Evolutionary conservation across 1,140 invertebrate genomes (phyloP).

Genomic region (Aphidius gifuensis): DNA sequence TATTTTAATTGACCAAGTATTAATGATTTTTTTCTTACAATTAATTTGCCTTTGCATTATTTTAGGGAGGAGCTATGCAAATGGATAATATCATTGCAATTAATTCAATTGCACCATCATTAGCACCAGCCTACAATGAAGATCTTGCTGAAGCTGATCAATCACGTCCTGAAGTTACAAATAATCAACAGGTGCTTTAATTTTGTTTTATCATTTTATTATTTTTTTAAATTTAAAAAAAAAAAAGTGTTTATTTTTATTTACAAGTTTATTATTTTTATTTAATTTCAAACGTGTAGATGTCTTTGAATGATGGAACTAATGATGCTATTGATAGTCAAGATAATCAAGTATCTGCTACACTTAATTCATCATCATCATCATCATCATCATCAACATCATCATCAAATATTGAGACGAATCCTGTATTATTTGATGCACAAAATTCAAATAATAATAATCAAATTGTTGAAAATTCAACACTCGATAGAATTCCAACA

Average conservation of each 20-base stretch:
- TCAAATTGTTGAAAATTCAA: conserved; percentile 25
- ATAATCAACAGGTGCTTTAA: conserved; percentile 37
- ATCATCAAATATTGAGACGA: conserved; percentile 20
- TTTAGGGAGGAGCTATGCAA: conserved; percentile 25
- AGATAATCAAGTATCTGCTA: not conserved
- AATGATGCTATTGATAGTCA: conserved; percentile 21
- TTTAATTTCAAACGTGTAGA: conserved; percentile 14
- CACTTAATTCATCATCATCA: conserved; percentile 22
- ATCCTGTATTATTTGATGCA: conserved; percentile 14
- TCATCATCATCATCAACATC: conserved; percentile 1
- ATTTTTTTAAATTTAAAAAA: not conserved
- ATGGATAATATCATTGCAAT: conserved; percentile 23
- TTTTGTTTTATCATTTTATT: not conserved
- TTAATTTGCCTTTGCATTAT: not conserved
- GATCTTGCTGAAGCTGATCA: conserved; percentile 59
- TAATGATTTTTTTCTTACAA: not conserved
- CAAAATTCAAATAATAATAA: conserved; percentile 31
- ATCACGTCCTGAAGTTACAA: conserved; percentile 41
- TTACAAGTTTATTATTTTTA: conserved; percentile 3
- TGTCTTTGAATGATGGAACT: conserved; percentile 21
- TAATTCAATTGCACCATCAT: conserved; percentile 20
- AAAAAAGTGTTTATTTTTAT: conserved; percentile 3
- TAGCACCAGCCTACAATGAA: conserved; percentile 45
- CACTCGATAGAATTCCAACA: conserved; percentile 33
- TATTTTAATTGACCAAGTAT: not conserved